phyloP scores from a whole-genome alignment of 2,113 vertebrate genomes.

The Ahaetulla prasina region DNA sequence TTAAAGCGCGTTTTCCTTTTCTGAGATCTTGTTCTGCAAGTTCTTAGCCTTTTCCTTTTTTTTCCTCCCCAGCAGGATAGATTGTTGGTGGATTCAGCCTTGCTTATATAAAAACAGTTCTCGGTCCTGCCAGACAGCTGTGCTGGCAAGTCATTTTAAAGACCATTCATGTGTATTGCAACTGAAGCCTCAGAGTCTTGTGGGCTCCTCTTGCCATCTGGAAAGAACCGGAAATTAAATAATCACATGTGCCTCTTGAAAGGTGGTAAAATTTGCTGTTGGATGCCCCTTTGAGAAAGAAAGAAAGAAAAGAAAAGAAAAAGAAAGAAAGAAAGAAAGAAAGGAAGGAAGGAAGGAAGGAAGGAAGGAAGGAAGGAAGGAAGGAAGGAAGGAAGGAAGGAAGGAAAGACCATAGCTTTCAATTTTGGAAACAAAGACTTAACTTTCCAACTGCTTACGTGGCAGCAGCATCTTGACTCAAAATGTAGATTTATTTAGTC shows the following conservation, averaged over 20 bases:
- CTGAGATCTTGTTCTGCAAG: no score
- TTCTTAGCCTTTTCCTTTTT: background rate
- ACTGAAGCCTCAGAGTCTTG: background rate
- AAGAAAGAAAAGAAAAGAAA: background rate
- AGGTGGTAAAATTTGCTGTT: background rate
- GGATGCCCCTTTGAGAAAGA: background rate
- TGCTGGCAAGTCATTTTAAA: conserved; percentile 13
- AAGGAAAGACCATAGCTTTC: background rate
- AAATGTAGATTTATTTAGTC: conserved; percentile 42
- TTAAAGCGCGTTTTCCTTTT: background rate
- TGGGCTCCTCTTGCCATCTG: background rate
- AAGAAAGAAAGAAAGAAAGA: background rate
- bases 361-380: background rate
- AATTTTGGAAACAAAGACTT: conserved; percentile 30
- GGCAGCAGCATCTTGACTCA: conserved; percentile 24
- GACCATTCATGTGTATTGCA: background rate
- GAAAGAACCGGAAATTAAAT: conserved; percentile 1
- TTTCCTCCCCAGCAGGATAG: background rate
- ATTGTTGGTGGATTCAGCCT: background rate
- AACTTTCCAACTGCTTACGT: conserved; percentile 19
- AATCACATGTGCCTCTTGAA: conserved; percentile 10
- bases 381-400: background rate
- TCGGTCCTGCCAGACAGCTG: conserved; percentile 21
- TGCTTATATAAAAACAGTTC: conserved; percentile 3
- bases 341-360: background rate